These are phyloP conservation scores for Sycophila sp. DNA, from an alignment of 1,140 invertebrate species.

Conservation along the genomic window DNA sequence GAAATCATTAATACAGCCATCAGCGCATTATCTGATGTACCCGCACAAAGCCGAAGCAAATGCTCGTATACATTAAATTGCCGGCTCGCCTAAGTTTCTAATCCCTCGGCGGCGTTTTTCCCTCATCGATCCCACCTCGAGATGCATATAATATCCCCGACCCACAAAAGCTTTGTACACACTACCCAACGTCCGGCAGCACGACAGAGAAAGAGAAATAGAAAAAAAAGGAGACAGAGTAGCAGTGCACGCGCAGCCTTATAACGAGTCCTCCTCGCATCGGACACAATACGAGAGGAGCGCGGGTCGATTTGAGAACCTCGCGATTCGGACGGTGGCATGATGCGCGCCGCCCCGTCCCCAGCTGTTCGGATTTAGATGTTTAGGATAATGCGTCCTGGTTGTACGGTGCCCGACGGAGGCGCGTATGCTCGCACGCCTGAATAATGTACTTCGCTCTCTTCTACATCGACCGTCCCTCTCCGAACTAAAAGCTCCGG, in stretches of 20 bases:
- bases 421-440: constrained; percentile 56
- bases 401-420: constrained; percentile 42
- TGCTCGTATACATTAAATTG: too few relatives aligned
- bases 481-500: too few relatives aligned
- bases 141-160: constrained; percentile 20
- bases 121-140: not conserved
- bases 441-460: constrained; percentile 66
- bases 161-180: not conserved
- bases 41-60: too few relatives aligned
- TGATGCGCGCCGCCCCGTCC: constrained; percentile 13
- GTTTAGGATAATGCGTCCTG: constrained; percentile 66
- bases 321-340: not conserved
- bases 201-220: not conserved
- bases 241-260: not conserved
- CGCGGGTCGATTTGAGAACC: constrained; percentile 29
- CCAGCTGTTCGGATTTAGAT: constrained; percentile 68
- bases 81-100: too few relatives aligned
- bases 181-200: not conserved
- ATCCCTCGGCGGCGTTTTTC: not conserved
- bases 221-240: constrained; percentile 15
- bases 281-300: not conserved
- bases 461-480: too few relatives aligned
- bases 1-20: too few relatives aligned
- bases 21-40: too few relatives aligned
- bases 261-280: too few relatives aligned